Base-by-base conservation (phyloP, 1,140 invertebrate species). In the Campoletis sonorensis region DNA sequence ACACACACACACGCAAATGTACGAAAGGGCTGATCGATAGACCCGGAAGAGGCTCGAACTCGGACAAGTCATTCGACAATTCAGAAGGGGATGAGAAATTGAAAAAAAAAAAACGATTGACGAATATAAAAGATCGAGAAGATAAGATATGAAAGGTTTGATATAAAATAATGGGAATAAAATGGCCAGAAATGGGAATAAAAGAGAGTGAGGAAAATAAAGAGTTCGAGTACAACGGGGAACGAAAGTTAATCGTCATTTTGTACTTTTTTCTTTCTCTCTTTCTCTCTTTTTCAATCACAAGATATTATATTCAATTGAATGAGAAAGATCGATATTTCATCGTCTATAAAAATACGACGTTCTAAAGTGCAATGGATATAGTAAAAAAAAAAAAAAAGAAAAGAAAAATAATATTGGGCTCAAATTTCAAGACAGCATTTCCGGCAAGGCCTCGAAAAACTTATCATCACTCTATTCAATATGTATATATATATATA, bases 371-470 rank as follows among this genome's bases (percentile, higher is more conserved):
- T 78, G 51, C 73, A 81, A 68, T 76, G 73, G 81, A 81, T 80
- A 79, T 10, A 0, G 5, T 5, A 80, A 77, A 81, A 37, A 21
- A 37, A 45, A 82, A 81, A 67, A n/a, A n/a, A 23, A 10, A 11
- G 13, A 81, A 54, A 18, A 54, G 51, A 45, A 79, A 40, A 68
- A 83, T 67, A 79, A 85, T 75, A 75, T 21, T 81, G 76, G 87
- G 88, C 86, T 89, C 86, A 84, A 84, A 84, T 89, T 89, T 87
- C 87, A 82, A 79, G 82, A 80, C 64, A 80, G 83, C 82, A 83
- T 84, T 85, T 87, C 79, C 75, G 51, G 78, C 85, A 79, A 82
- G 61, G 61, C 61, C 11, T 27, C 61, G 23, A 64, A 23, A 64
- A 78, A 81, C 78, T 64, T 83, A 84, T 73, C 84, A 82, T 85